These are phyloP conservation scores for Volucella inflata DNA, from an alignment of 2,888 invertebrate genomes.

Conservation along the genomic window DNA sequence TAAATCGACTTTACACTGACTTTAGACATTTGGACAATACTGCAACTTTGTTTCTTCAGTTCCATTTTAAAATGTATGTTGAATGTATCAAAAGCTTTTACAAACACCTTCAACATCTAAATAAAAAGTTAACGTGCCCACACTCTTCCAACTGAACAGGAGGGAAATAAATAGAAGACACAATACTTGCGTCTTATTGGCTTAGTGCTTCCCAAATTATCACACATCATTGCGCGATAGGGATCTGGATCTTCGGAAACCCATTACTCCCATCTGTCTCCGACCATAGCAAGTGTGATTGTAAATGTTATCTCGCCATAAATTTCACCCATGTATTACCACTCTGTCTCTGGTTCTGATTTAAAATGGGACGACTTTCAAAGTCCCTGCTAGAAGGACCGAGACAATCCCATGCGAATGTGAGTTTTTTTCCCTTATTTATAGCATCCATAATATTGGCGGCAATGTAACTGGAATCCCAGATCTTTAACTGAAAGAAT, in stretches of 20 bases:
- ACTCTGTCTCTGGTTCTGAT: slow-evolving; percentile 66
- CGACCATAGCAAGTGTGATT: slow-evolving; percentile 47
- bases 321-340: slow-evolving; percentile 72
- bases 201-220: slow-evolving; percentile 39
- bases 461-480: slow-evolving; percentile 62
- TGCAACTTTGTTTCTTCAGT: too few relatives aligned
- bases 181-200: background rate
- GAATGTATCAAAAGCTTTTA: too few relatives aligned
- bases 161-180: slow-evolving; percentile 1
- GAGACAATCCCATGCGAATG: slow-evolving; percentile 57
- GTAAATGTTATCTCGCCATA: slow-evolving; percentile 73
- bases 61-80: too few relatives aligned
- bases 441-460: slow-evolving; percentile 70
- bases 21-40: too few relatives aligned
- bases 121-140: background rate
- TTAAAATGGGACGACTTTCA: slow-evolving; percentile 68
- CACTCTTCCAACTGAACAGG: background rate
- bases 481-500: slow-evolving; percentile 70
- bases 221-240: slow-evolving; percentile 70
- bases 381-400: slow-evolving; percentile 33
- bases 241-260: slow-evolving; percentile 50
- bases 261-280: slow-evolving; percentile 32
- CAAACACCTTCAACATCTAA: too few relatives aligned
- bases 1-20: too few relatives aligned
- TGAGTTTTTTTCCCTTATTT: slow-evolving; percentile 54